These are phyloP conservation scores for Tholera decimalis DNA, from an alignment of 2,888 invertebrate species.

Conservation along the genomic window DNA sequence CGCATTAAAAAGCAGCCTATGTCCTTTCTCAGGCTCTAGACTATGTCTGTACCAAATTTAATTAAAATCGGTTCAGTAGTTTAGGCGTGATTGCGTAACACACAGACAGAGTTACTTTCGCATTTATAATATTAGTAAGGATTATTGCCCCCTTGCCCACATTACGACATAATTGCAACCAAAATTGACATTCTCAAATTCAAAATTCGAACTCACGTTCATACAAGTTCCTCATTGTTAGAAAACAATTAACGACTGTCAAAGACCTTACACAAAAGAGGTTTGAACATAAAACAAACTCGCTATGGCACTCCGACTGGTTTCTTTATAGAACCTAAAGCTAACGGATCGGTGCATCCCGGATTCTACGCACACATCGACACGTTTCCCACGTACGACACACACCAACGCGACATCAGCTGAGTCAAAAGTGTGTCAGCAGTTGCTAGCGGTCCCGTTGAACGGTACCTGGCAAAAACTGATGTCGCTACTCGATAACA, in stretches of 20 bases:
- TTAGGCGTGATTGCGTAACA: too few relatives aligned
- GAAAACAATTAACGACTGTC: constrained; percentile 60
- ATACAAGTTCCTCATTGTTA: constrained; percentile 28
- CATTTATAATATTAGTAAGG: too few relatives aligned
- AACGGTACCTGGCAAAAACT: constrained; percentile 79
- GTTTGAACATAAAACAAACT: constrained; percentile 65
- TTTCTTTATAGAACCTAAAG: constrained; percentile 72
- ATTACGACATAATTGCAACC: constrained; percentile 3
- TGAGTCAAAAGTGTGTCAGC: constrained; percentile 88
- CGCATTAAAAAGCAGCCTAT: too few relatives aligned
- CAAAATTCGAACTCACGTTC: constrained; percentile 19
- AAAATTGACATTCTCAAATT: constrained; percentile 33
- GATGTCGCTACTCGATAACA: constrained; percentile 79
- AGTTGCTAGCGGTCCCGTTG: constrained; percentile 78
- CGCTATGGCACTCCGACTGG: constrained; percentile 70
- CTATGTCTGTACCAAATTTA: too few relatives aligned
- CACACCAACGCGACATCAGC: constrained; percentile 80
- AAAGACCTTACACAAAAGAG: constrained; percentile 68
- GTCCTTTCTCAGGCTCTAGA: too few relatives aligned
- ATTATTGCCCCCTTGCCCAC: not conserved
- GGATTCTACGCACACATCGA: constrained; percentile 78
- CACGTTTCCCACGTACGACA: constrained; percentile 70
- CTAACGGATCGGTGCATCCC: constrained; percentile 82
- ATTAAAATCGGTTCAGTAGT: too few relatives aligned
- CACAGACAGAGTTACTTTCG: too few relatives aligned